A percentile compares a stretch with the other conserved stretches of the same genome.
phyloP scores from a whole-genome alignment of 2,113 vertebrate species.

The Rhinoderma darwinii region DNA sequence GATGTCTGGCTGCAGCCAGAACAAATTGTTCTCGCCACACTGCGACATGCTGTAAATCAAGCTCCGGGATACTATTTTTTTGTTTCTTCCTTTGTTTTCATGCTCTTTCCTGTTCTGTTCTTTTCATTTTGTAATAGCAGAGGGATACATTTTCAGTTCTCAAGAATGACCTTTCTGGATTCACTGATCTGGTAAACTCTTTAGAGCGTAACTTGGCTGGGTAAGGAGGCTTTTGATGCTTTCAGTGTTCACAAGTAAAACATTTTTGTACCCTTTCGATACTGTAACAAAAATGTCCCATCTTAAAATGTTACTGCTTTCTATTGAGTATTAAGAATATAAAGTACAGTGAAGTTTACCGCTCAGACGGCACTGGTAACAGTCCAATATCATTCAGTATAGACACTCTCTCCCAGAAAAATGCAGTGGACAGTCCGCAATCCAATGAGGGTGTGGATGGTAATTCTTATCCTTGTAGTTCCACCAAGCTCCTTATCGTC shows the following conservation, averaged over 20 bases:
- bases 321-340: too few species aligned
- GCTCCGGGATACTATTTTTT: background rate
- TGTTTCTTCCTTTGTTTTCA: slow-evolving; percentile 25
- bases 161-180: slow-evolving; percentile 41
- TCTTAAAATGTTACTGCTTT: too few species aligned
- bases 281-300: background rate
- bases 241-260: slow-evolving; percentile 37
- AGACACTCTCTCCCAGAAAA: too few species aligned
- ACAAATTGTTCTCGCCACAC: slow-evolving; percentile 31
- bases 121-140: slow-evolving; percentile 29
- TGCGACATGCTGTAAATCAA: slow-evolving; percentile 21
- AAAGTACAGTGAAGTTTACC: too few species aligned
- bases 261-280: slow-evolving; percentile 11
- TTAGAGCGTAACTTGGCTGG: slow-evolving; percentile 39
- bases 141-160: slow-evolving; percentile 25
- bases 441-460: too few species aligned
- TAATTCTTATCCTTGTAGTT: too few species aligned
- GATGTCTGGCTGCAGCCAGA: background rate
- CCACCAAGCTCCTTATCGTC: too few species aligned
- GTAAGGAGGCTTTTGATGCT: slow-evolving; percentile 19
- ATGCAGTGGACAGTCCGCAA: too few species aligned
- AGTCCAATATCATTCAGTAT: too few species aligned
- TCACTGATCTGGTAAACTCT: slow-evolving; percentile 44
- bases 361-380: too few species aligned
- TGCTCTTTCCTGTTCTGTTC: background rate